A percentile compares a stretch with the other conserved stretches of the same genome.
Evolutionary conservation across 2,113 vertebrate genomes (phyloP).

Genomic region (Alethe diademata): DNA sequence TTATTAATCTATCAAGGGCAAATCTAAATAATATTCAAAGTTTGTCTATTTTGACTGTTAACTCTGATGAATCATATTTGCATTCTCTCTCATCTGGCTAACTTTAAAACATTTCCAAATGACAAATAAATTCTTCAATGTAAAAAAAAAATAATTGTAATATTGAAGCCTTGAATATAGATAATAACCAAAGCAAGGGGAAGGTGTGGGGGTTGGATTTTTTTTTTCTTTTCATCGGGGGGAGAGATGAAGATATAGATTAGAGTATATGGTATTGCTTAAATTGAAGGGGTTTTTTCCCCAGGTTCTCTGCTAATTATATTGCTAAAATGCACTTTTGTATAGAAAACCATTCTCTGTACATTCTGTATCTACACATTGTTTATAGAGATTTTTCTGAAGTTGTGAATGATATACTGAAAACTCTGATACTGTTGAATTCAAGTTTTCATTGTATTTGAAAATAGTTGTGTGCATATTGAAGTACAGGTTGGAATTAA

Average conservation of each 20-base stretch:
- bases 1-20: constrained; percentile 22
- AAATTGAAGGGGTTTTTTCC: neutral
- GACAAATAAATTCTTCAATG: neutral
- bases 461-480: constrained; percentile 64
- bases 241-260: neutral
- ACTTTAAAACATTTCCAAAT: constrained; percentile 50
- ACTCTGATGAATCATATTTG: neutral
- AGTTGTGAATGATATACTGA: constrained; percentile 59
- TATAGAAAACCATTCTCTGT: constrained; percentile 71
- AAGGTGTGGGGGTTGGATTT: neutral
- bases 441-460: constrained; percentile 66
- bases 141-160: neutral
- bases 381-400: constrained; percentile 72
- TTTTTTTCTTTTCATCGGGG: too few relatives aligned
- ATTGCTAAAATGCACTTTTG: constrained; percentile 75
- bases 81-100: neutral
- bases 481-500: constrained; percentile 68
- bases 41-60: constrained; percentile 5
- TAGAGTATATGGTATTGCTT: constrained; percentile 57
- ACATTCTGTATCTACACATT: constrained; percentile 74
- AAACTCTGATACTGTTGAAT: constrained; percentile 53
- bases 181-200: constrained; percentile 76
- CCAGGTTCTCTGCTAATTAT: constrained; percentile 65
- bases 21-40: neutral
- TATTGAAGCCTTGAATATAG: constrained; percentile 45